Base-by-base conservation (phyloP, 2,113 vertebrate species). In the Syngnathus floridae region DNA sequence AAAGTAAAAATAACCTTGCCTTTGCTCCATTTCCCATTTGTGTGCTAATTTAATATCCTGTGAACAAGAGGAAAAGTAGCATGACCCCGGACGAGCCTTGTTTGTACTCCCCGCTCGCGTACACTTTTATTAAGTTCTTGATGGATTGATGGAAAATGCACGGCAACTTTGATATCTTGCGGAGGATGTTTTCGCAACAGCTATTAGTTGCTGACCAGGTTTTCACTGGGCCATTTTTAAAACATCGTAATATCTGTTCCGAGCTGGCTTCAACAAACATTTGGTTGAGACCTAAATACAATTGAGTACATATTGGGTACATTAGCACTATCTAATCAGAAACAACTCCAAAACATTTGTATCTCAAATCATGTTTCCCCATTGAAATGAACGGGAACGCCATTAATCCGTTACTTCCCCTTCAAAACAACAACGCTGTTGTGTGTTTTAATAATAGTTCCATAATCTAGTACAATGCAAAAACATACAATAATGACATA, bases 141-240 rank as follows among this genome's bases (percentile, higher is more conserved):
- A 89, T 76, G 74, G 85, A 87, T 85, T 45, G 13, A 70, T 87
- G 88, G 88, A 85, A 88, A 88, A 77, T 64, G 58, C 68, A 67
- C 4, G 35, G 54, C 64, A 70, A 71, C 63, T 74, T 82, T 65
- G 13, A 62, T 38, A 57, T 69, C 70, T 67, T 74, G 59, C n/a
- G 54, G 26, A 45, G 63, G 61, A 69, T 78, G 70, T 80, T 80
- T 82, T 79, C 80, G 72, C 70, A 76, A 65, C n/a, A 26, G 22
- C 51, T 22, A 54, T 26, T 49, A 10, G n/a, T 21, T 3, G 48
- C 19, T 51, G 19, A 21, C 7, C 48, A 21, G 8, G 4, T 5
- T 46, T 46, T 46, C 43, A 17, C 14, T 46, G 1, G 43, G 19
- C 19, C 48, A 51, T 10, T 51, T 21, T 21, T 21, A 49, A 49